Evolutionary conservation across 2,113 vertebrate species (phyloP).

Genomic region (Nycticorax nycticorax): DNA sequence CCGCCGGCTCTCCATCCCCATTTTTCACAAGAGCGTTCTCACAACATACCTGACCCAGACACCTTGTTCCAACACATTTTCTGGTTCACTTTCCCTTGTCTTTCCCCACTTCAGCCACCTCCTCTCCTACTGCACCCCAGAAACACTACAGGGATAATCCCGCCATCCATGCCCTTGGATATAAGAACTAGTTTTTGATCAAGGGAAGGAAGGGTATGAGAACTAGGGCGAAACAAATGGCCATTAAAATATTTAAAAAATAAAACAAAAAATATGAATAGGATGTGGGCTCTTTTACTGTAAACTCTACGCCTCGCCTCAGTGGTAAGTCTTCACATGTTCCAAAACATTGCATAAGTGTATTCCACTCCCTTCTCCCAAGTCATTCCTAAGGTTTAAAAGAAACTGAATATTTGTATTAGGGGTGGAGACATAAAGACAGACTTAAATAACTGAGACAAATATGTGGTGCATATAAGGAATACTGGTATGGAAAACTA

Average conservation of each 20-base stretch:
- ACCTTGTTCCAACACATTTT: neutral
- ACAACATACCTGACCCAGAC: neutral
- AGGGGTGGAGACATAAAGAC: neutral
- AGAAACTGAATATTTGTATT: neutral
- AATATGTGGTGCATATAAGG: fast-evolving
- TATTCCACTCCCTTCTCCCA: neutral
- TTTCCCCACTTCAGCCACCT: neutral
- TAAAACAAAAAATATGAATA: neutral
- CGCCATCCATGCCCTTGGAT: neutral
- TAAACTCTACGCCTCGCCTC: neutral
- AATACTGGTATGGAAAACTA: neutral
- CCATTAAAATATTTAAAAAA: too few species aligned
- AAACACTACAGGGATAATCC: neutral
- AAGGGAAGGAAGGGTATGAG: neutral
- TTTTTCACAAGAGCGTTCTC: neutral
- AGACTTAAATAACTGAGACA: neutral
- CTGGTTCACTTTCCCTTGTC: neutral
- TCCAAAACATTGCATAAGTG: neutral
- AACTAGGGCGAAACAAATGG: neutral
- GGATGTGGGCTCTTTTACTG: neutral
- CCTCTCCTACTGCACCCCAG: too few species aligned
- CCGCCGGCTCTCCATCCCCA: neutral
- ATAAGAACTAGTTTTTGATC: neutral
- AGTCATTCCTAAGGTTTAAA: neutral
- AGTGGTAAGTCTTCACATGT: neutral